Base-by-base conservation (phyloP, 2,888 invertebrate species). In the Argynnis bischoffii region DNA sequence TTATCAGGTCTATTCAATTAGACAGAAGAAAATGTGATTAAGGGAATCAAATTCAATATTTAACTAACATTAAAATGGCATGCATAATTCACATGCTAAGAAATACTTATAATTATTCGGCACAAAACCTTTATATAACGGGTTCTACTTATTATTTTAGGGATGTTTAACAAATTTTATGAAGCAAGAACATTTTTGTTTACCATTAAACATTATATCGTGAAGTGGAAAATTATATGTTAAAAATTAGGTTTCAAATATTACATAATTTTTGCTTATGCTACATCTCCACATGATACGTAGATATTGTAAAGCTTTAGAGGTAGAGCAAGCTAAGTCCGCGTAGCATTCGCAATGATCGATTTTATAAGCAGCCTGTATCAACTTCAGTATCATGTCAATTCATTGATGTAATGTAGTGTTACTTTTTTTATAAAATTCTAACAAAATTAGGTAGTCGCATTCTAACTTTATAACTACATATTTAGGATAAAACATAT, bases 221-320 rank as follows among this genome's bases (percentile, higher is more conserved):
- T 18, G 41, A 61, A 51, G n/a, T 59, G 16, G 35, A 41, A 61
- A 61, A 51, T 60, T 50, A 60, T 3, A 60, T 50, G 21, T 60
- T 13, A 26, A 6, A 31, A 31, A 11, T 47, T 48, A n/a, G 1
- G 50, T 18, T 31, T 50, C n/a, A 41, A 8, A 41, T 41, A 41
- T 41, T 41, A n/a, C n/a, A n/a, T n/a, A 41, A 41, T 41, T 8
- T 41, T 8, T 11, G 35, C 35, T 1, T 41, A 11, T 11, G 11
- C 35, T 41, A 41, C 11, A 41, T 41, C 8, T 35, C 35, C 11
- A 41, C 2, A 6, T 35, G 35, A 5, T 35, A 35, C 8, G 8
- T 8, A 6, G 6, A 8, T 35, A 35, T 5, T 26, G 4, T 26
- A 26, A 26, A 26, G 26, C 26, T 26, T 26, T 26, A 26, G 26